These are phyloP conservation scores for Cybosia mesomella DNA, from an alignment of 2,888 invertebrate genomes.

Conservation along the genomic window DNA sequence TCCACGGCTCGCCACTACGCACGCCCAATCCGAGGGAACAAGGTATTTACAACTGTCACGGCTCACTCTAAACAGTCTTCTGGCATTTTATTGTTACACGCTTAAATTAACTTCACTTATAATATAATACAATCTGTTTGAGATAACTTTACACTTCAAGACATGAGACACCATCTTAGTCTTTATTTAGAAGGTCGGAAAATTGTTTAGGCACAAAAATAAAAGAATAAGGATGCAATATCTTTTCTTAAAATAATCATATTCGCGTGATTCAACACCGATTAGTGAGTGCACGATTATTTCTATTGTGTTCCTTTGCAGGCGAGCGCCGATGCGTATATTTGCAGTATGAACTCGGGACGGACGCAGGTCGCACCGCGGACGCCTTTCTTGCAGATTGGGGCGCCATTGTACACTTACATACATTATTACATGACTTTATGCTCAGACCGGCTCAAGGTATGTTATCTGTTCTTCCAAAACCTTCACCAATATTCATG, in stretches of 20 bases:
- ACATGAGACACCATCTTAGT: too few relatives aligned
- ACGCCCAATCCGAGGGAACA: slow-evolving; percentile 95
- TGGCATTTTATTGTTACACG: not conserved
- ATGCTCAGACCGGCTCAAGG: slow-evolving; percentile 92
- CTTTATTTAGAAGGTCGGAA: too few relatives aligned
- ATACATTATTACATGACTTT: slow-evolving; percentile 94
- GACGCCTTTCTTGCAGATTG: slow-evolving; percentile 96
- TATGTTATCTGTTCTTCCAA: slow-evolving; percentile 57
- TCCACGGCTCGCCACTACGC: slow-evolving; percentile 92
- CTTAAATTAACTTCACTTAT: too few relatives aligned
- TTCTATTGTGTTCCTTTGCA: slow-evolving; percentile 48
- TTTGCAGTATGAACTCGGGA: slow-evolving; percentile 96
- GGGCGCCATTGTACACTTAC: slow-evolving; percentile 96
- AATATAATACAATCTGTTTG: too few relatives aligned
- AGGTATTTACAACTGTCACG: slow-evolving; percentile 72
- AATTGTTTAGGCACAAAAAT: too few relatives aligned
- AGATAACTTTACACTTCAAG: too few relatives aligned
- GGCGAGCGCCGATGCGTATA: slow-evolving; percentile 95
- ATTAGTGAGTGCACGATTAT: not conserved
- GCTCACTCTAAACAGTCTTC: not conserved
- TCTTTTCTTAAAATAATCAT: too few relatives aligned
- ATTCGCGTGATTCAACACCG: too few relatives aligned
- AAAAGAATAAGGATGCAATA: too few relatives aligned
- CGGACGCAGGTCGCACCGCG: slow-evolving; percentile 94
- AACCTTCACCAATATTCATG: not conserved